Evolutionary conservation across 1,140 invertebrate genomes (phyloP).

Genomic region (Lasaia peninsularis): DNA sequence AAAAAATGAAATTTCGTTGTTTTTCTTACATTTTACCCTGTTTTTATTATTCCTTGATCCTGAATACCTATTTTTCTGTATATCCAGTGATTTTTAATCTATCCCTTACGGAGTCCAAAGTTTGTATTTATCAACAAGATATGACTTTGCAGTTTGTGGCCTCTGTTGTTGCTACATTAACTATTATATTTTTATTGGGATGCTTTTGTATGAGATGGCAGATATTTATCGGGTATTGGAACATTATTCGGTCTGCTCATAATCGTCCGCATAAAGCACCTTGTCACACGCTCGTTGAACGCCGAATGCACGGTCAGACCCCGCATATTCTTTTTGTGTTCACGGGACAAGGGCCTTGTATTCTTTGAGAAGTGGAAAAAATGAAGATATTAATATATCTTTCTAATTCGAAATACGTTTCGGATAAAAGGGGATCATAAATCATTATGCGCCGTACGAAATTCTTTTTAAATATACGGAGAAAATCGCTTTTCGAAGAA

Average conservation of each 20-base stretch:
- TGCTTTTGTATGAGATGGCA: slow-evolving; percentile 58
- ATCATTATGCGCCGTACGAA: slow-evolving; percentile 46
- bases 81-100: slow-evolving; percentile 52
- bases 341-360: slow-evolving; percentile 56
- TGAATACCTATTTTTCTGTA: too few relatives aligned
- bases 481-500: slow-evolving; percentile 45
- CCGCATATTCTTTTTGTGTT: slow-evolving; percentile 69
- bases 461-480: slow-evolving; percentile 38
- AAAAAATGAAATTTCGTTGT: too few relatives aligned
- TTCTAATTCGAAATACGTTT: slow-evolving; percentile 76
- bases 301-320: slow-evolving; percentile 57
- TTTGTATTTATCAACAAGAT: slow-evolving; percentile 63
- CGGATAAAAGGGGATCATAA: slow-evolving; percentile 62
- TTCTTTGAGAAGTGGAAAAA: slow-evolving; percentile 74
- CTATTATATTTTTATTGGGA: slow-evolving; percentile 48
- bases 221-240: slow-evolving; percentile 76
- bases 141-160: slow-evolving; percentile 72
- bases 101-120: slow-evolving; percentile 39
- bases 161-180: slow-evolving; percentile 56
- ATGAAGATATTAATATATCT: slow-evolving; percentile 77
- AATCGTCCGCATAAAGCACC: slow-evolving; percentile 75
- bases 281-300: slow-evolving; percentile 75
- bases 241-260: slow-evolving; percentile 74
- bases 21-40: too few relatives aligned
- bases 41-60: too few relatives aligned